Evolutionary conservation across 2,888 invertebrate genomes (phyloP).

Genomic region (Erynnis tages): DNA sequence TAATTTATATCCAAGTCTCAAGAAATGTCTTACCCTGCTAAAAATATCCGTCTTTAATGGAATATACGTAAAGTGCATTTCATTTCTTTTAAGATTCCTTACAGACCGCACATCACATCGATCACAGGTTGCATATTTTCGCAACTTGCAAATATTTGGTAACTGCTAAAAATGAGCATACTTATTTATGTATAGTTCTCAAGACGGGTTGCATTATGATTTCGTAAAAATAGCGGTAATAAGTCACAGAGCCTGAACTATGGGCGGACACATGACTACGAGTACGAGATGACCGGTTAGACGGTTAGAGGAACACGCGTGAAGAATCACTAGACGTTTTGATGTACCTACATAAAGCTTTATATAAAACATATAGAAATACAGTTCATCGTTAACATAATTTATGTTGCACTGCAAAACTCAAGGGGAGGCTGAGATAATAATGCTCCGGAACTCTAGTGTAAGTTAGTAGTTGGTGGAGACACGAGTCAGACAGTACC

Average conservation of each 20-base stretch:
- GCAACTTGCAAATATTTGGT: conserved; percentile 24
- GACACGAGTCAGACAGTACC: too few species aligned
- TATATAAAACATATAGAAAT: too few species aligned
- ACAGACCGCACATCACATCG: conserved; percentile 1
- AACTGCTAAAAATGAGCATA: conserved; percentile 24
- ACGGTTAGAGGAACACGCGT: neutral
- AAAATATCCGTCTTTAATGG: neutral
- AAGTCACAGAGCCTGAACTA: conserved; percentile 30
- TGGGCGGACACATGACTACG: conserved; percentile 3
- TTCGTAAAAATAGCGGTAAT: conserved; percentile 29
- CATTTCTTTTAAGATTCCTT: neutral
- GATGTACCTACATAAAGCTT: too few species aligned
- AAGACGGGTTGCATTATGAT: conserved; percentile 26
- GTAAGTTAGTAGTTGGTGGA: too few species aligned
- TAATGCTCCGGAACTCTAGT: too few species aligned
- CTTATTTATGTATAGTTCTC: conserved; percentile 18
- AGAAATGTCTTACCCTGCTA: neutral
- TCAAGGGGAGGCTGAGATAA: too few species aligned
- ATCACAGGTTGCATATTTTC: conserved; percentile 19
- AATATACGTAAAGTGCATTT: conserved; percentile 10
- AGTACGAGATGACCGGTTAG: neutral
- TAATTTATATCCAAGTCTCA: neutral
- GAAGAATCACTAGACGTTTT: neutral
- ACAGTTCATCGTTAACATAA: too few species aligned
- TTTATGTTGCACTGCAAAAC: too few species aligned